A percentile compares a stretch with the other conserved stretches of the same genome.
phyloP scores from a whole-genome alignment of 2,797 vertebrate genomes.

The Cygnus olor region DNA sequence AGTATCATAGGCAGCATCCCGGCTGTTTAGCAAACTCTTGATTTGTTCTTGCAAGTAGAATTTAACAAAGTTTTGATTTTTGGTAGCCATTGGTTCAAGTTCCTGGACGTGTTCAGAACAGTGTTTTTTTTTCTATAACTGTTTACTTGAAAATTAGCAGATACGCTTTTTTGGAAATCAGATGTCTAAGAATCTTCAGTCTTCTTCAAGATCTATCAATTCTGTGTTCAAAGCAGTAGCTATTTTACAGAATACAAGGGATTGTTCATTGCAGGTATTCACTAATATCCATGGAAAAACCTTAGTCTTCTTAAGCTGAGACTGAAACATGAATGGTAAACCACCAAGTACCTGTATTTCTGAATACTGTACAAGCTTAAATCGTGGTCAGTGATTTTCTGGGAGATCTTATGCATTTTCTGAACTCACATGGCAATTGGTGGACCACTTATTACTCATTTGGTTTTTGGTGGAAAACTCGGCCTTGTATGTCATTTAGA shows the following conservation, averaged over 20 bases:
- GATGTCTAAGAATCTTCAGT: background rate
- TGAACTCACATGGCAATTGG: slow-evolving; percentile 43
- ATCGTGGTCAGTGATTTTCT: background rate
- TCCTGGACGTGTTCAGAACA: background rate
- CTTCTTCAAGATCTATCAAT: background rate
- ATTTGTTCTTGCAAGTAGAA: background rate
- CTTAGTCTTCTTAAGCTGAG: background rate
- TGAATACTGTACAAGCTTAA: background rate
- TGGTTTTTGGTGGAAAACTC: slow-evolving; percentile 72
- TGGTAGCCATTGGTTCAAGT: background rate
- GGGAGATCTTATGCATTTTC: slow-evolving; percentile 37
- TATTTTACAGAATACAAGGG: background rate
- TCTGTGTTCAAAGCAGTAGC: background rate
- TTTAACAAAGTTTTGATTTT: background rate
- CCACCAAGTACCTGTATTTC: background rate
- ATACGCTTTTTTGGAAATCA: background rate
- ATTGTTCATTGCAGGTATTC: background rate
- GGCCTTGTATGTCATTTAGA: slow-evolving; percentile 84
- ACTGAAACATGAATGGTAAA: background rate
- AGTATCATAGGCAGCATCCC: background rate
- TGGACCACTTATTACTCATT: slow-evolving; percentile 65
- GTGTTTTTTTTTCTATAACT: background rate
- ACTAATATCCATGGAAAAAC: background rate
- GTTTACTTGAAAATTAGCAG: background rate
- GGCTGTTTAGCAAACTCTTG: background rate